Base-by-base conservation (phyloP, 2,113 vertebrate species). In the Cryptomyrus ogoouensis region DNA sequence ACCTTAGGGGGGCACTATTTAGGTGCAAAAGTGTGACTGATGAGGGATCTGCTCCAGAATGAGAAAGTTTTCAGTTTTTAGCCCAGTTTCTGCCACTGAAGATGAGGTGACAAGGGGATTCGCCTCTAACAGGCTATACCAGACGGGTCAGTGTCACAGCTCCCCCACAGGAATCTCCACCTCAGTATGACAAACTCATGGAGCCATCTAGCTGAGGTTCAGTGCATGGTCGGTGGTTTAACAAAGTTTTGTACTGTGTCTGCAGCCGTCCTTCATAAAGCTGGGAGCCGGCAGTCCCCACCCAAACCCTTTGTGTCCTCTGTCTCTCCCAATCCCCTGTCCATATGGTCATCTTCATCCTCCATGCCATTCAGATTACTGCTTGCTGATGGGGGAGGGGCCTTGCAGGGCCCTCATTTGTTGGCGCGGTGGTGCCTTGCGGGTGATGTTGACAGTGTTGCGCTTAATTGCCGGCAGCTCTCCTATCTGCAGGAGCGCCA, bases 401-500 rank as follows among this genome's bases (percentile, higher is more conserved):
- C 15, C 13, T 42, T 39, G 35, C 35, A 42, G 74, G 74, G 74
- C 27, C 7, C 44, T 42, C 44, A 47, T 84, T 46, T 46, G 39
- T n/a, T 19, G 6, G 3, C 9, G 19, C 1, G 24, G 7, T 42
- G 83, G 42, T 15, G 83, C 83, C 19, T 47, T 84, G 21, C 5
- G n/a, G 39, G 80, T 89, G 80, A 89, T 80, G 52, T 89, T 89
- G 56, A 89, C 89, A 27, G 50, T 35, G 39, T 50, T n/a, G 39
- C 46, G 24, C 83, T 85, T 89, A 89, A 83, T 83, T 83, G 80
- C 39, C 6, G 2, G 3, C 80, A 39, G 49, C 35, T 42, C 42
- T 62, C 42, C 56, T n/a, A 85, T 89, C 74, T 84, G 50, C 62
- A n/a, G 52, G 35, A 19, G n/a, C 39, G 1, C 49, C 46, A 53